Conservation (phyloP, 2,113 vertebrate species). For the Alosa alosa region DNA sequence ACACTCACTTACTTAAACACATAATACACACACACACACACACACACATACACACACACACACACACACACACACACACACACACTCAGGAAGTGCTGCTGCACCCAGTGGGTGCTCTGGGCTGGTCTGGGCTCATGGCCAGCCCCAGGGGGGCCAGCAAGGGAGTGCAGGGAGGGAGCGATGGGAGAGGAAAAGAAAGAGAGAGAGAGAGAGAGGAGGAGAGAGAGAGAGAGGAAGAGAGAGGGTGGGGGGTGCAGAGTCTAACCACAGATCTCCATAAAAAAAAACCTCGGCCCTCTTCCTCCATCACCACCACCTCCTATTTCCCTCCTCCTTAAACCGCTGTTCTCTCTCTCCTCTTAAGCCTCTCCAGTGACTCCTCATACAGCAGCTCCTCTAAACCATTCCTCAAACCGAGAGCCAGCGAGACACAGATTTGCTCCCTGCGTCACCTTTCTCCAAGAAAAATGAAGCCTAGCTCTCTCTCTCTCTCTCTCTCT, state of each 20-base stretch:
- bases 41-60: background rate
- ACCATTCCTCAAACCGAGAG: background rate
- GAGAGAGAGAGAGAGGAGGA: background rate
- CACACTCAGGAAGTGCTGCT: background rate
- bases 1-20: background rate
- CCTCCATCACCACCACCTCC: too few species aligned
- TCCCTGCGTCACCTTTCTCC: too few species aligned
- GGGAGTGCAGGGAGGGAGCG: conserved; percentile 9
- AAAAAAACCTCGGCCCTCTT: too few species aligned
- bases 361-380: background rate
- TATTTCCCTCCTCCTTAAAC: too few species aligned
- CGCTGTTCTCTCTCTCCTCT: background rate
- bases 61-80: conserved; percentile 5
- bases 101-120: conserved; percentile 5
- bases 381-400: background rate
- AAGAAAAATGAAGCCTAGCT: too few species aligned
- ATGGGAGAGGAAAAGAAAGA: conserved; percentile 25
- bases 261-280: too few species aligned
- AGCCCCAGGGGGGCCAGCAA: conserved; percentile 47
- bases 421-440: background rate
- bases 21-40: background rate
- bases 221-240: background rate
- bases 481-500: too few species aligned
- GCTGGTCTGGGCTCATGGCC: background rate
- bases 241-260: too few species aligned